Base-by-base conservation (phyloP, 1,140 invertebrate species). In the Laupala kohalensis region DNA sequence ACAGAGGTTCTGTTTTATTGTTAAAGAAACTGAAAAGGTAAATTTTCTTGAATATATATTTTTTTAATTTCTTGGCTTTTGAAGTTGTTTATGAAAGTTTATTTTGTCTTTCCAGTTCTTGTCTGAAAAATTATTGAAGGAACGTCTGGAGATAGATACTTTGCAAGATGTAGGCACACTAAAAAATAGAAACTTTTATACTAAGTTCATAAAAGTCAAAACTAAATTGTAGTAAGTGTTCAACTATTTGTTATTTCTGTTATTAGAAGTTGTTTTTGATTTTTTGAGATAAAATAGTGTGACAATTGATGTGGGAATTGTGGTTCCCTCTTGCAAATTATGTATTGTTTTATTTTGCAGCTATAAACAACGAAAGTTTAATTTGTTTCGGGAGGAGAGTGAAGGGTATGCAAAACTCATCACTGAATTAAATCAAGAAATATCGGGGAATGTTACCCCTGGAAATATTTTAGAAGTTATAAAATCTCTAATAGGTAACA, bases 311-410 rank as follows among this genome's bases (percentile, higher is more conserved):
- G 3, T 5, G 23, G 65, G 26, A 25, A 25, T 9, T 27, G 3
- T 66, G n/a, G 19, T 5, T 66, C 26, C 23, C 23, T 27, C 9
- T 25, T 9, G 9, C 13, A n/a, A 25, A 27, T 66, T 13, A 27
- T 66, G 15, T 68, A 37, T 37, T 64, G 27, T 68, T 29, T 23
- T 71, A 15, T 53, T 75, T 88, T 89, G 74, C 81, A 98, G 96
- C 81, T 99, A 99, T 80, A 99, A 99, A 80, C 98, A 99, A 80
- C 89, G 96, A 75, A 99, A 99, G 78, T 99, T 98, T 80, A 99
- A 99, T 84, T 85, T 99, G 72, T 94, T 98, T 78, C 86, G 97
- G 69, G 98, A 99, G 84, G 98, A 99, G 83, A 97, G 92, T 84
- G 98, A 99, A 88, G 98, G 98, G 5, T 99, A 97, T 83, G 92